Evolutionary conservation across 1,140 invertebrate genomes (phyloP), one percentile per base, ranked within the genome.

Genomic region (Dendrolimus punctatus): DNA sequence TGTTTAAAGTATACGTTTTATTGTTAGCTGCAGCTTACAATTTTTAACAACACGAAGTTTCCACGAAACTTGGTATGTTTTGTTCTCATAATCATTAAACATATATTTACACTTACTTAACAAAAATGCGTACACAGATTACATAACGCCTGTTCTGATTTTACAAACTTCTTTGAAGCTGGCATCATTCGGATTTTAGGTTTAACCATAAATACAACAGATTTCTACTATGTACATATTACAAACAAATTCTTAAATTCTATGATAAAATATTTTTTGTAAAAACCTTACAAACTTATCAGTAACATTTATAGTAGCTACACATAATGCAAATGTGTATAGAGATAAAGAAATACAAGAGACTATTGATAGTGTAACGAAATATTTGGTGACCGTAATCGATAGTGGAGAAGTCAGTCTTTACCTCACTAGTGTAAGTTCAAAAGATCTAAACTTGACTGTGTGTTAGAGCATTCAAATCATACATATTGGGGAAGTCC

Each of bases 21-120:
- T 74, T 71, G 68, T 69, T 79, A 81, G 78, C 78, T 75, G 71
- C 64, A 72, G 67, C 73, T 84, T 81, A 80, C 73, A 83, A 76
- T 71, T 73, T 65, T 80, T 76, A 84, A 76, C 68, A 80, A 80
- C 68, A 80, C 68, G 62, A 66, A 76, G 76, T 84, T 84, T 84
- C 78, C 73, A 73, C 66, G 75, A 84, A 80, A 80, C 75, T 74
- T 74, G 71, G 64, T 64, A 67, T 61, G 49, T 73, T 71, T 71
- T 62, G 50, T 62, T 64, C 60, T 61, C 73, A 76, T 55, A 68
- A 62, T 62, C 66, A 63, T 64, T 62, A 68, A 61, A 62, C 23
- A 23, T 53, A 60, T 76, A 77, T 80, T 64, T 78, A 80, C 75
- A 80, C 42, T 56, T 63, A 63, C 41, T 56, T 64, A 53, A 69